Evolutionary conservation across 30 jellyfish, hydroid and myxozoan species (phyloP), one percentile per base, ranked within the genome.

Genomic region (Phacellophora camtschatica): DNA sequence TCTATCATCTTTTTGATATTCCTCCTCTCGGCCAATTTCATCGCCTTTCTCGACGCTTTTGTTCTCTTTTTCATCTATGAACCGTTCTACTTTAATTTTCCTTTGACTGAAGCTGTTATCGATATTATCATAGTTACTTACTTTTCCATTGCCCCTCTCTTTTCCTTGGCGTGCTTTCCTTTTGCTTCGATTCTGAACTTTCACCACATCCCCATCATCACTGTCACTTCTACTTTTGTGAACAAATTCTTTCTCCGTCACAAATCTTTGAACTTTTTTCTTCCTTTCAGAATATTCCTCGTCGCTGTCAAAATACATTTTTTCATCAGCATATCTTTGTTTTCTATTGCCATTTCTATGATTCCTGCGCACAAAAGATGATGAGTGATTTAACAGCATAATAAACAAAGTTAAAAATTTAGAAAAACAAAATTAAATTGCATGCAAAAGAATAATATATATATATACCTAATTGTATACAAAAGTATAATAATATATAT

Each of bases 41-140:
- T 33, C 59, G 36, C 78, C 36, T 4, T 65, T 59, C 36, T 33
- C 78, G 2, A 24, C 66, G 13, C 46, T 41, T 16, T 29, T 28
- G 9, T 27, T n/a, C 50, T 71, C 73, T 42, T 48, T 48, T n/a
- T 73, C 86, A 18, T 32, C 31, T 16, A 34, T 18, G 45, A 73
- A 28, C 13, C 45, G 30, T 34, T 53, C 30, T 36, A n/a, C 74
- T 33, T 56, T 50, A 4, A 59, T 31, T 73, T 19, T 34, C 75
- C 74, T 54, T 18, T 35, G 34, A 73, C 53, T 49, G 36, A 32
- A 31, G 8, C 53, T 64, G 16, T 73, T 74, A n/a, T 49, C 86
- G 34, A 74, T 56, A 22, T 32, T 19, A 8, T 46, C 61, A 3
- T 28, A 16, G 55, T 41, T 13, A 13, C 55, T 41, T 1, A 9